Percentiles rank a stretch among this genome's conserved stretches.
Conservation (phyloP, 2,888 invertebrate genomes). For the Halocaridina rubra region DNA sequence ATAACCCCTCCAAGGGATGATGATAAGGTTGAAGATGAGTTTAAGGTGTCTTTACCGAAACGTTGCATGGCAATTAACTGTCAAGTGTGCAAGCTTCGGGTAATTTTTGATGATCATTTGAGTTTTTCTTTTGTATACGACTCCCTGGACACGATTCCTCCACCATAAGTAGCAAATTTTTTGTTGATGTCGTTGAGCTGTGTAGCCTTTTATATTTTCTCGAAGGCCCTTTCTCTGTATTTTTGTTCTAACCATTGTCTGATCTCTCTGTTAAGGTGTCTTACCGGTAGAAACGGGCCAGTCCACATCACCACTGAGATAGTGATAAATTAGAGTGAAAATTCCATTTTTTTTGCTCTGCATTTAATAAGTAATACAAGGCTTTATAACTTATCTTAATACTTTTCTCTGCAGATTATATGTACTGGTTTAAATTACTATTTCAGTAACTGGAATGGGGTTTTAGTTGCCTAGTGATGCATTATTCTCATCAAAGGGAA, state of each 20-base stretch:
- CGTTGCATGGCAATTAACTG: conserved; percentile 63
- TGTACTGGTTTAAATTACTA: too few species aligned
- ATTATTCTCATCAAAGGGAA: too few species aligned
- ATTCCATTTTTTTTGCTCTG: too few species aligned
- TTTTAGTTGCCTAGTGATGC: too few species aligned
- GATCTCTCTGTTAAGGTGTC: background rate
- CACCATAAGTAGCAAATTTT: conserved; percentile 6
- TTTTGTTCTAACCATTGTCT: background rate
- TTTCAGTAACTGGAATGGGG: too few species aligned
- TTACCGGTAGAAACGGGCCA: background rate
- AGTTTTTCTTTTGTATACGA: conserved; percentile 26
- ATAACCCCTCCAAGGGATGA: conserved; percentile 89
- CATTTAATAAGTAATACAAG: too few species aligned
- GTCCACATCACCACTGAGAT: background rate
- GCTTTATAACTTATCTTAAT: too few species aligned
- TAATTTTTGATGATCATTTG: conserved; percentile 50
- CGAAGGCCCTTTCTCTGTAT: background rate
- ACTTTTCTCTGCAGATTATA: too few species aligned
- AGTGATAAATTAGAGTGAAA: too few species aligned
- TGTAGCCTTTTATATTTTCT: background rate
- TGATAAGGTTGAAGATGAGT: conserved; percentile 60
- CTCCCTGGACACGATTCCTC: background rate
- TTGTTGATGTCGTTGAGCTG: conserved; percentile 23
- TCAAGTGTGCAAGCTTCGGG: conserved; percentile 63
- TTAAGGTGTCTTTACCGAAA: conserved; percentile 47